phyloP scores from a whole-genome alignment of 2,888 invertebrate genomes.

The Phyllotreta striolata region DNA sequence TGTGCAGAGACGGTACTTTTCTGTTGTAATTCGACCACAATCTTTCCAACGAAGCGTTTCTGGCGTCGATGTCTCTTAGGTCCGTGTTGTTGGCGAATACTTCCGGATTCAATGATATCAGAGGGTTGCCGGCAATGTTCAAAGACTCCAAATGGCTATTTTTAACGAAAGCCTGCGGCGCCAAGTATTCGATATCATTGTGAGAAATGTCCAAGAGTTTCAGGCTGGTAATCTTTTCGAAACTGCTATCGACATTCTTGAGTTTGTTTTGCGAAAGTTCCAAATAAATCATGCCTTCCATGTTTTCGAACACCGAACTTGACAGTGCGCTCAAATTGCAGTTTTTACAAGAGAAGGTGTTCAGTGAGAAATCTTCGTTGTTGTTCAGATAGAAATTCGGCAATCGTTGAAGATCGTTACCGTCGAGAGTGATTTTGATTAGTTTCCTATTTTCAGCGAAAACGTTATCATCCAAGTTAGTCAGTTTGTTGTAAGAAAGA shows the following conservation, averaged over 20 bases:
- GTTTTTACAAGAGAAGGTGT: conserved; percentile 73
- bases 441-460: conserved; percentile 75
- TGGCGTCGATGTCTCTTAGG: conserved; percentile 74
- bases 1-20: conserved; percentile 54
- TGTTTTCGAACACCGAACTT: conserved; percentile 73
- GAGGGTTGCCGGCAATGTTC: conserved; percentile 76
- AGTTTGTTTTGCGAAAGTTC: conserved; percentile 71
- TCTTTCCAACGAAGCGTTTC: conserved; percentile 71
- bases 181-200: conserved; percentile 71
- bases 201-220: conserved; percentile 76
- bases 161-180: conserved; percentile 70
- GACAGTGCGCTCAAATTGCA: conserved; percentile 71
- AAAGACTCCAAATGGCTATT: conserved; percentile 72
- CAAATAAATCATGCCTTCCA: conserved; percentile 70
- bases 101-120: conserved; percentile 69
- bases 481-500: conserved; percentile 76
- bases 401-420: conserved; percentile 73
- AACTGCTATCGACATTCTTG: conserved; percentile 67
- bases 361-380: conserved; percentile 40
- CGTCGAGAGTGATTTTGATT: conserved; percentile 74
- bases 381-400: conserved; percentile 66
- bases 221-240: conserved; percentile 67
- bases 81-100: conserved; percentile 71
- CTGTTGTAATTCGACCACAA: conserved; percentile 65
- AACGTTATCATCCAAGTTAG: conserved; percentile 71